Base-by-base conservation (phyloP, 1,140 invertebrate genomes). In the Caerostris darwini region DNA sequence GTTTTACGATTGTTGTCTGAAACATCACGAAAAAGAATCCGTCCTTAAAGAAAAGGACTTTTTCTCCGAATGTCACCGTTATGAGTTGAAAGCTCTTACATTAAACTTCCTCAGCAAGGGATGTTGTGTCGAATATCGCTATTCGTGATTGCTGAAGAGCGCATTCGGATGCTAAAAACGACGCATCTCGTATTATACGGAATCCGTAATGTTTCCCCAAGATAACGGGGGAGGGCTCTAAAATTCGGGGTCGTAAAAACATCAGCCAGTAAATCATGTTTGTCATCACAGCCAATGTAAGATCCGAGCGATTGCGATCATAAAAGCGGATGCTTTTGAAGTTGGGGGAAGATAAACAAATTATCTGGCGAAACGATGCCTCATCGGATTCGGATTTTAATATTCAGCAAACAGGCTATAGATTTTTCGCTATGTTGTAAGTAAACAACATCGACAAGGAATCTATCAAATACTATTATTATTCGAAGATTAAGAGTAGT, bases 181-280 rank as follows among this genome's bases (percentile, higher is more conserved):
- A 50, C 69, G 69, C 69, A 50, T 71, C 69, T 71, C 69, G 69
- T 71, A 71, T 71, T 71, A 71, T 71, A 71, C 69, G 19, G 69
- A 71, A 71, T 71, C 69, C 69, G 69, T 71, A 71, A 71, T 71
- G 69, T 71, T 71, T 71, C 69, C 69, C 69, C 69, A 71, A 71
- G 69, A 71, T 71, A 71, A 71, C 69, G 10, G 69, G 69, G 50
- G 69, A 71, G 69, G 34, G 69, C 69, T 71, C 69, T 71, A 71
- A 71, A 71, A 71, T 71, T 71, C 69, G 69, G 34, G 19, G 69
- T 71, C 69, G 69, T 71, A 71, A 71, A 71, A 71, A 71, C 69
- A 71, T 71, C 69, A 71, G 69, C 69, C 69, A 71, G 69, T 71
- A 71, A 71, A 71, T 71, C 69, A 71, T 71, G 69, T 71, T 71